Base-by-base conservation (phyloP, 1,140 invertebrate species). In the Theocolax elegans region DNA sequence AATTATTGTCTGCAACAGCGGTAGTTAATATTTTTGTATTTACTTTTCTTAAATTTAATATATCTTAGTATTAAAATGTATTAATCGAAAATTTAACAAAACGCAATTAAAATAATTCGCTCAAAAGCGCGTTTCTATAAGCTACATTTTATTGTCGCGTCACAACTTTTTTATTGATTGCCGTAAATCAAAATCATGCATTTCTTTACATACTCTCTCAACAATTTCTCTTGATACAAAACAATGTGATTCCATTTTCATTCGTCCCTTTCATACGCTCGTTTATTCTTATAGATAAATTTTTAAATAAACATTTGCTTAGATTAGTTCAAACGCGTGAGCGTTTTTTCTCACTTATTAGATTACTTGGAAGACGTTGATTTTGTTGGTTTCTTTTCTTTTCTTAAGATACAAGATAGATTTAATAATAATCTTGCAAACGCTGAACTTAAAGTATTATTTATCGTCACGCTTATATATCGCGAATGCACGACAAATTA, bases 91-190 rank as follows among this genome's bases (percentile, higher is more conserved):
- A 35, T 35, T 6, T 10, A 35, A 6, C 4, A 35, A 35, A 35
- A 35, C 31, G 4, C 31, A 10, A 21, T 54, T 23, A 7, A 66
- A 70, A 35, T 35, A 72, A 72, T n/a, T n/a, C n/a, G 74, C 71
- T 71, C 71, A 60, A 27, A 72, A 59, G 49, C 71, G 75, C 76
- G 74, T 72, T n/a, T 53, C 70, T 77, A 77, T 21, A 65, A 74
- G 74, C 80, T 81, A 82, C 72, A 54, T 79, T 75, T 82, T 82
- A 82, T 82, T 82, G 80, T 82, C 80, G 75, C 73, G 72, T 79
- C 80, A 82, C 80, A 82, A 82, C 80, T 68, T 80, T 74, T 77
- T 71, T n/a, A n/a, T n/a, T 1, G 17, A 42, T 42, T 9, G 35
- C 31, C 3, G 15, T 56, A 19, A 35, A 4, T 56, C 35, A 38